Base-by-base conservation (phyloP, 2,797 vertebrate genomes). In the Iguana delicatissima region DNA sequence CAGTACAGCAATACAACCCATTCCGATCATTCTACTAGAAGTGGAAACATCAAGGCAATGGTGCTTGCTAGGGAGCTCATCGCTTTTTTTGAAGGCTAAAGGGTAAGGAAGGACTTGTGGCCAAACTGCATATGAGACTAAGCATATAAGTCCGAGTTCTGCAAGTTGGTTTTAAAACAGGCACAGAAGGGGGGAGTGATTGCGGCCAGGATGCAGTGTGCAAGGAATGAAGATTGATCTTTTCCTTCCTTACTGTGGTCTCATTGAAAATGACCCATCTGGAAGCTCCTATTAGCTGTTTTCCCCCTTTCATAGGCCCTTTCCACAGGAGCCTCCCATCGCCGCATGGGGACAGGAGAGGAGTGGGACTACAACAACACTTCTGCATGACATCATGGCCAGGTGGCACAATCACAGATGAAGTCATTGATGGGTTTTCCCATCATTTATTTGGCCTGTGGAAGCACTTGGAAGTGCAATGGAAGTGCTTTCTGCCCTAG, bases 11-110 rank as follows among this genome's bases (percentile, higher is more conserved):
- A 22, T 6, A 1, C 22, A 73, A 73, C 64, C 72, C 29, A 32
- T 79, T 38, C 62, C 46, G 26, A 64, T 57, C 86, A 55, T 35
- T 76, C 55, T 64, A 10, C 80, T 67, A 29, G 87, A 77, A 64
- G 73, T 72, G 57, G 83, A 92, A 86, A 62, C 73, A 69, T 46
- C 86, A 46, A 35, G 55, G 50, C 76, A 80, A 84, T 20, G 13
- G 12, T 55, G 50, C 38, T 74, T 38, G 46, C n/a, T 42, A 69
- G 64, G 18, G 29, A 42, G 32, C 74, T 26, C 84, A 6, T 0
- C 0, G 3, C 26, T 77, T 62, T 42, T 46, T 26, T 42, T n/a
- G 62, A 18, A 88, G 57, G 18, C 7, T 18, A 50, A 32, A 46
- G 73, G 73, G 35, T 20, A 76, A 46, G 59, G 59, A 62, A 62